phyloP scores from a whole-genome alignment of 2,113 vertebrate genomes.

The rat (Rattus norvegicus) region DNA sequence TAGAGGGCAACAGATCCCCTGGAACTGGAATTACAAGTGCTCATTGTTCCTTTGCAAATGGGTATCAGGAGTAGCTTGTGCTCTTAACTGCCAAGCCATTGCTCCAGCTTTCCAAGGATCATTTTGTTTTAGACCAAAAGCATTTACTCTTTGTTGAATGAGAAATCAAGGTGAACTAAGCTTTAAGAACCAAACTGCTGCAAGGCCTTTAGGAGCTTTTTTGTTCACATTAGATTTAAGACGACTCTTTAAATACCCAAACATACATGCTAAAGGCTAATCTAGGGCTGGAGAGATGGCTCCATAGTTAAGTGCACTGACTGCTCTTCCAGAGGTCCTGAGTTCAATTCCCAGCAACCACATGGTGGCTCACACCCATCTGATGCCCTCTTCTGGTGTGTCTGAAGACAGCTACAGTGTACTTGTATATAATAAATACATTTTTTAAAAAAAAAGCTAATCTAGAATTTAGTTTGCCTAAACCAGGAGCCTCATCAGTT shows the following conservation, averaged over 20 bases:
- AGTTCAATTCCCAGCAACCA: no score
- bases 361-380: no score
- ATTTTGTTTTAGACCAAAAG: conserved; percentile 26
- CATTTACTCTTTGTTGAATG: neutral
- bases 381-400: no score
- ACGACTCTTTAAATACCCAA: neutral
- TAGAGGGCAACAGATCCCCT: neutral
- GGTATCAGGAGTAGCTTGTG: neutral
- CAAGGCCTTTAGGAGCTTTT: neutral
- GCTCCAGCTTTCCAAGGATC: neutral
- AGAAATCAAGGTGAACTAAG: neutral
- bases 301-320: no score
- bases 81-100: neutral
- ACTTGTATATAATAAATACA: no score
- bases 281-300: no score
- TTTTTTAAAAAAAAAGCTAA: neutral
- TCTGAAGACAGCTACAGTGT: no score
- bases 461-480: conserved; percentile 10
- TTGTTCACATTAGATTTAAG: neutral
- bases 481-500: neutral
- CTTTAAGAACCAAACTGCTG: neutral
- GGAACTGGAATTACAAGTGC: neutral
- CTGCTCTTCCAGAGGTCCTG: no score
- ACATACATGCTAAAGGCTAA: neutral
- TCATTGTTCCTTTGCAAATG: neutral